Conservation (phyloP, 1,140 invertebrate genomes). For the Psix sp. region DNA sequence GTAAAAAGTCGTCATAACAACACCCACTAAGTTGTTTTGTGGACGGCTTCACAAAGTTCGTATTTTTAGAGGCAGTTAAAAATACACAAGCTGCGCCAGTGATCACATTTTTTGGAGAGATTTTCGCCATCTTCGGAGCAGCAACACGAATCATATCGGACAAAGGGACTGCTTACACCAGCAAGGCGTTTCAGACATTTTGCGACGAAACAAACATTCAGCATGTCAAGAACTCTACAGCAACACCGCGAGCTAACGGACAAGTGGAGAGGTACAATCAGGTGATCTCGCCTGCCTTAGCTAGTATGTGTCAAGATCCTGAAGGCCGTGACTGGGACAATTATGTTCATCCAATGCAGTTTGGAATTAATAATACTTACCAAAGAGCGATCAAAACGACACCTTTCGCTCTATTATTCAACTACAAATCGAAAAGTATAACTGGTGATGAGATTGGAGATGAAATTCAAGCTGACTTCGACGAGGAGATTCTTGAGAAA, state of each 20-base stretch:
- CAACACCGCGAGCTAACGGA: slow-evolving; percentile 62
- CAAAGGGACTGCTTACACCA: slow-evolving; percentile 58
- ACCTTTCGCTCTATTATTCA: slow-evolving; percentile 63
- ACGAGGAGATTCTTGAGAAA: slow-evolving; percentile 3
- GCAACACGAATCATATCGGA: slow-evolving; percentile 65
- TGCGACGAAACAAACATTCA: slow-evolving; percentile 42
- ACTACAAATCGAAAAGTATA: slow-evolving; percentile 40
- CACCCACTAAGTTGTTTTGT: slow-evolving; percentile 40
- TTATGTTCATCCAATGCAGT: slow-evolving; percentile 54
- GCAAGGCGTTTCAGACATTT: slow-evolving; percentile 41
- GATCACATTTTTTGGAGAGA: slow-evolving; percentile 19
- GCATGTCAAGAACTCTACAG: slow-evolving; percentile 61
- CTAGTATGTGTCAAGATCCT: slow-evolving; percentile 29
- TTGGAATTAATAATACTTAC: slow-evolving; percentile 56
- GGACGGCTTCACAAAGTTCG: slow-evolving; percentile 64
- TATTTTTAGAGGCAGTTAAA: slow-evolving; percentile 59
- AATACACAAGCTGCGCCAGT: slow-evolving; percentile 40
- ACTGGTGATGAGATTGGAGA: slow-evolving; percentile 36
- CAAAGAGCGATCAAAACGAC: slow-evolving; percentile 58
- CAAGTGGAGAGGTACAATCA: slow-evolving; percentile 60
- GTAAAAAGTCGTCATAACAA: slow-evolving; percentile 30
- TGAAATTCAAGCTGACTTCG: slow-evolving; percentile 40
- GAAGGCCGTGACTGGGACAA: slow-evolving; percentile 58
- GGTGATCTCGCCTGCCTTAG: slow-evolving; percentile 56
- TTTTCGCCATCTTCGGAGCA: slow-evolving; percentile 54